Evolutionary conservation across 2,113 vertebrate genomes (phyloP).

Genomic region (Rhinopomastus cyanomelas): DNA sequence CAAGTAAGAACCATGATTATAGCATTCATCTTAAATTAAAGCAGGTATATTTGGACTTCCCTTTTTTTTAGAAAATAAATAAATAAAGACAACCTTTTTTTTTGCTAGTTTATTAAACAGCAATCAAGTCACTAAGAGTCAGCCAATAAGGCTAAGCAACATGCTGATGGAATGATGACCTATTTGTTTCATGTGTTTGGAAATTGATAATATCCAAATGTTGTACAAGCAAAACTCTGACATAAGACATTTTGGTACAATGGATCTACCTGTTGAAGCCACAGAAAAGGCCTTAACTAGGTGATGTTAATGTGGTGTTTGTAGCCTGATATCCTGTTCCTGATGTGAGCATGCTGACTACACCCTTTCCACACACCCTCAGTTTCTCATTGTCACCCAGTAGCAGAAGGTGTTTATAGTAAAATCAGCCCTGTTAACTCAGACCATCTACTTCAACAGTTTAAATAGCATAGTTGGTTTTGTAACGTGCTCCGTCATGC

Average conservation of each 20-base stretch:
- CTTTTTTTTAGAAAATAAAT: not conserved
- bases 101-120: not conserved
- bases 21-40: not conserved
- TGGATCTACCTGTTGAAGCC: not conserved
- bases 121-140: not conserved
- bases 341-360: not conserved
- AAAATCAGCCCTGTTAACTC: not conserved
- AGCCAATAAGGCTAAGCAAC: not conserved
- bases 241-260: not conserved
- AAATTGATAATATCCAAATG: not conserved
- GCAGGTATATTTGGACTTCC: not conserved
- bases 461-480: not conserved
- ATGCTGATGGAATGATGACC: not conserved
- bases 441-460: not conserved
- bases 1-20: not conserved
- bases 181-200: not conserved
- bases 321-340: not conserved
- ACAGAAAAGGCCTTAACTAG: not conserved
- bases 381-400: not conserved
- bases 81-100: not conserved
- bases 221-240: not conserved
- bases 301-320: not conserved
- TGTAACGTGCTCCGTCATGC: not conserved
- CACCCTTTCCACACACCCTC: not conserved
- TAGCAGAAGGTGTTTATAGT: not conserved